Base-by-base conservation (phyloP, 2,797 vertebrate species). In the Manis pentadactyla region DNA sequence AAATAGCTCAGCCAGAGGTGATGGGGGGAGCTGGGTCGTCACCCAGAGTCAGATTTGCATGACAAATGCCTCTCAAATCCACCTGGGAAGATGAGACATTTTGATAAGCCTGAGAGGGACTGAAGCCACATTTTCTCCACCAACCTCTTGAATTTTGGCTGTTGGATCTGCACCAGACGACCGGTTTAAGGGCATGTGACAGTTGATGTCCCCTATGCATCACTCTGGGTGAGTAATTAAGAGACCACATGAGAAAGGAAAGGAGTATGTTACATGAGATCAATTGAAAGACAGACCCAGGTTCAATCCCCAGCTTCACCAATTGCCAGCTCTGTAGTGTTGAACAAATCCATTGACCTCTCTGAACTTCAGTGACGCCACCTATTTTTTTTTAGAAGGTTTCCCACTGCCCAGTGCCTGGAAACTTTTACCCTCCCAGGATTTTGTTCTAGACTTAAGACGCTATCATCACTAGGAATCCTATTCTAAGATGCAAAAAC, bases 1-100 rank as follows among this genome's bases (percentile, higher is more conserved):
- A 82, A 92, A 64, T 34, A 27, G 79, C 64, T 71, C 34, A 12
- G 82, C 39, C 84, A 51, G 82, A 25, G 31, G 85, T 57, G 94
- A 12, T 1, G 49, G 73, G 63, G 46, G 42, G 49, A 46, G 55
- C 31, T 15, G 69, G 74, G 77, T 64, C 86, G 78, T 31, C 7
- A 86, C 57, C 73, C 61, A 34, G 71, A 42, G 8, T 53, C 18
- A 14, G 42, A 21, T 18, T 64, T 84, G 61, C 89, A 21, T 68
- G 27, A 55, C 34, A 71, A 53, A 61, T 12, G 11, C 31, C 68
- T 51, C 75, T 82, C 37, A 14, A 15, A 87, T 0, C 42, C 29
- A 18, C 84, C 29, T 19, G 34, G 17, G 53, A 61, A 29, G 46
- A 78, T 17, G 7, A 8, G 2, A 29, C 13, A 21, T 6, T 83